phyloP scores from a whole-genome alignment of 2,797 vertebrate species.

The Coranthus polyacanthus region DNA sequence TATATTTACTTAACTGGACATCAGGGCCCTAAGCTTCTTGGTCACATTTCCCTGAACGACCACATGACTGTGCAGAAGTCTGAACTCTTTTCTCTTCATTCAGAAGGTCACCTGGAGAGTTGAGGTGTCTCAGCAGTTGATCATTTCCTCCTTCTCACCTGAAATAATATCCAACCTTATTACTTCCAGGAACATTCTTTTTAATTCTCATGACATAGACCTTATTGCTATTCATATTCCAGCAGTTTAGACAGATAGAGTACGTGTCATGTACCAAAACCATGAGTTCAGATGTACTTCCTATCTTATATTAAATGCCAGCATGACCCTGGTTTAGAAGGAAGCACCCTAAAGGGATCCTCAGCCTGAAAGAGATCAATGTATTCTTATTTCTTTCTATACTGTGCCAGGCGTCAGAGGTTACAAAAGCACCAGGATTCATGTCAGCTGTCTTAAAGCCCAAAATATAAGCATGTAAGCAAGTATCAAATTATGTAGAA shows the following conservation, averaged over 20 bases:
- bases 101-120: conserved; percentile 6
- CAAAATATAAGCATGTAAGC: too few relatives aligned
- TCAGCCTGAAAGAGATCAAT: too few relatives aligned
- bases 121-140: conserved; percentile 11
- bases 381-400: not conserved
- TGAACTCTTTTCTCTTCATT: not conserved
- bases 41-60: conserved; percentile 10
- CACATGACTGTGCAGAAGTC: conserved; percentile 1
- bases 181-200: conserved; percentile 13
- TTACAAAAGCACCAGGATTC: too few relatives aligned
- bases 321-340: not conserved
- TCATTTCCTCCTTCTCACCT: conserved; percentile 44
- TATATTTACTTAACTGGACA: too few relatives aligned
- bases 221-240: conserved; percentile 8
- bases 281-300: not conserved
- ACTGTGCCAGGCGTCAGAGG: not conserved
- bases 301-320: not conserved
- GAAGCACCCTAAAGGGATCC: not conserved
- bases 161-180: conserved; percentile 34
- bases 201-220: conserved; percentile 30
- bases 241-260: not conserved
- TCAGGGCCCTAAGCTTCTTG: too few relatives aligned
- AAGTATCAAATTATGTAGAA: too few relatives aligned
- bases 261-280: not conserved
- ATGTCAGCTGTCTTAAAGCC: too few relatives aligned